Evolutionary conservation across 92 coral and sea anemone species (phyloP), one percentile per base, ranked within the genome.

Genomic region (Zoanthus solanderi): DNA sequence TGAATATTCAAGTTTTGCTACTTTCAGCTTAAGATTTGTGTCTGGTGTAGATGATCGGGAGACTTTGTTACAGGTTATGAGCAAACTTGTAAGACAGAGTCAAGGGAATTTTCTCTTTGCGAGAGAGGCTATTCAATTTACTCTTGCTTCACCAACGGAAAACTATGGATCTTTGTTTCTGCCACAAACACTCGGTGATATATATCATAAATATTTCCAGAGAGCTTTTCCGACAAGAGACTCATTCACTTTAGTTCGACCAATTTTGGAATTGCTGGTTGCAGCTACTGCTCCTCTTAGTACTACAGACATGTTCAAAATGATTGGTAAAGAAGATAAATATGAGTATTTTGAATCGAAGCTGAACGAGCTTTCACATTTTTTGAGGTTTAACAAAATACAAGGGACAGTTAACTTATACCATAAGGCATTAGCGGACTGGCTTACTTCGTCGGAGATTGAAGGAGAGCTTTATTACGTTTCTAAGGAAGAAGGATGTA

Each of bases 71-170:
- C 56, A 58, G 30, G 57, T 78, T 7, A 78, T 78, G 83, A 78
- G 31, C 23, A 78, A 32, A 7, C 84, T 79, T 79, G 84, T 79
- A 17, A 79, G 31, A 2, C 71, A 79, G 72, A 79, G 84, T 60
- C 84, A 89, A 56, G 92, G 92, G 5, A 89, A 89, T 56, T 89
- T 89, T 67, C 83, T 89, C 50, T 89, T 89, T 71, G 88, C 85
- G 1, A 89, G 81, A 47, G 87, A 86, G 48, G 68, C 74, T 15
- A 58, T 89, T 65, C 54, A 83, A 42, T 72, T 76, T 45, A 28
- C 48, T 47, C 23, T 72, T 14, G 60, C 78, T 4, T 60, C 78
- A 1, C 42, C 81, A 31, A 60, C 42, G 77, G 42, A 31, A 42
- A 84, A 68, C 12, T 29, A 48, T 53, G 76, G 72, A 8, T 31